These are phyloP conservation scores for Macrotrachela quadricornifera DNA, from an alignment of 1,140 invertebrate genomes.

Conservation along the genomic window DNA sequence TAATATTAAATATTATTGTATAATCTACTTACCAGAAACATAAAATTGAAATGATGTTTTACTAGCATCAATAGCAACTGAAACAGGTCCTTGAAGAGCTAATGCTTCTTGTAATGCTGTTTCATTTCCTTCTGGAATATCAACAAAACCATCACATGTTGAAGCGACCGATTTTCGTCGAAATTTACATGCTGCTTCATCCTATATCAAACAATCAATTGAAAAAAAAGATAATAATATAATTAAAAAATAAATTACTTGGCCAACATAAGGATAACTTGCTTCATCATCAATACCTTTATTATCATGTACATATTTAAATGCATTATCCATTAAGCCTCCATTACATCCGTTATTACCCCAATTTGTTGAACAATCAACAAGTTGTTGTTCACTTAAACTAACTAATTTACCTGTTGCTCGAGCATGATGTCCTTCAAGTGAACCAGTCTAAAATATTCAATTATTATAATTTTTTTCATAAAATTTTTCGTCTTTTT, in stretches of 20 bases:
- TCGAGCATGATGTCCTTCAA: constrained; percentile 7
- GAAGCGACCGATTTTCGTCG: constrained; percentile 12
- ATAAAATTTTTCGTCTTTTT: too few relatives aligned
- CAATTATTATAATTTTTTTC: too few relatives aligned
- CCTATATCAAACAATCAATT: too few relatives aligned
- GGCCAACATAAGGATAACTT: constrained; percentile 6
- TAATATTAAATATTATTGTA: too few relatives aligned
- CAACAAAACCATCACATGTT: constrained; percentile 13
- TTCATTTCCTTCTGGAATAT: constrained; percentile 15
- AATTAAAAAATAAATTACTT: too few relatives aligned
- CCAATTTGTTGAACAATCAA: constrained; percentile 5
- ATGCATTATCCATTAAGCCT: constrained; percentile 16
- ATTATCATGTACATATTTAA: constrained; percentile 38
- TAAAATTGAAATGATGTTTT: constrained; percentile 53
- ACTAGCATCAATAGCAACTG: constrained; percentile 64
- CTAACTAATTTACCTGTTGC: background rate
- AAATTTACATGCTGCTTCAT: constrained; percentile 36
- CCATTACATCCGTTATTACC: constrained; percentile 9
- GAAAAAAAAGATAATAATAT: too few relatives aligned
- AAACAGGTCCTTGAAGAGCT: constrained; percentile 58
- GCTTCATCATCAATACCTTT: constrained; percentile 1
- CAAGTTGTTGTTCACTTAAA: constrained; percentile 8
- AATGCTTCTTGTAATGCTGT: constrained; percentile 32
- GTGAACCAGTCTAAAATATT: constrained; percentile 5
- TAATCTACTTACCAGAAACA: too few relatives aligned